phyloP scores from a whole-genome alignment of 2,797 vertebrate species.

The Acomys russatus region DNA sequence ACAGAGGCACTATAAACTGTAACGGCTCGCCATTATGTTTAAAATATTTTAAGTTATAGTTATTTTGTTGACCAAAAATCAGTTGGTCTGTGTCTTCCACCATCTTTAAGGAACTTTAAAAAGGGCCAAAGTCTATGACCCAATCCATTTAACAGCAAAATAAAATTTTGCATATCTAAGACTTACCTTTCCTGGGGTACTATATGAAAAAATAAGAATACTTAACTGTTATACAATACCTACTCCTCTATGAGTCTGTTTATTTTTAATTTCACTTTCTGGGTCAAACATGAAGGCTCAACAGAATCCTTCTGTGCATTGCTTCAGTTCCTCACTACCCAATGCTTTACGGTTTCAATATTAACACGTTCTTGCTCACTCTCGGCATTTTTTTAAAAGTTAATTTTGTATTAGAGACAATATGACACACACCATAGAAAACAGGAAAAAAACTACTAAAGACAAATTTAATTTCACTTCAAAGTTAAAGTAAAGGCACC shows the following conservation, averaged over 20 bases:
- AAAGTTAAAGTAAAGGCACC: constrained; percentile 27
- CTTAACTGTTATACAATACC: background rate
- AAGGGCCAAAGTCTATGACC: background rate
- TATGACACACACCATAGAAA: background rate
- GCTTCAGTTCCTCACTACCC: background rate
- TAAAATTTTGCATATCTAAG: background rate
- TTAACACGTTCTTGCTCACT: constrained; percentile 46
- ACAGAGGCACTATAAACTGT: background rate
- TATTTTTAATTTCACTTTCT: constrained; percentile 25
- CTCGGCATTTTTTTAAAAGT: background rate
- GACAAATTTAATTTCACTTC: constrained; percentile 49
- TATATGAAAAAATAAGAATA: background rate
- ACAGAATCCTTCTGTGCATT: background rate
- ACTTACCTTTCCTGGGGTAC: background rate
- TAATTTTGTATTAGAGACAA: background rate
- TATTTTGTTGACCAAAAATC: background rate
- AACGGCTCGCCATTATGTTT: background rate
- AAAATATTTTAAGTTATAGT: background rate
- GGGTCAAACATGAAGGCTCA: background rate
- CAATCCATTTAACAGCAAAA: constrained; percentile 6
- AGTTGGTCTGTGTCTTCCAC: background rate
- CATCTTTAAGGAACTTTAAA: constrained; percentile 8
- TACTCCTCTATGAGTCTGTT: background rate
- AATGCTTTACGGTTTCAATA: constrained; percentile 38
- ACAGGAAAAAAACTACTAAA: background rate